Evolutionary conservation across 1,140 invertebrate species (phyloP), one percentile per base, ranked within the genome.

Genomic region (Drosophila setifemur): DNA sequence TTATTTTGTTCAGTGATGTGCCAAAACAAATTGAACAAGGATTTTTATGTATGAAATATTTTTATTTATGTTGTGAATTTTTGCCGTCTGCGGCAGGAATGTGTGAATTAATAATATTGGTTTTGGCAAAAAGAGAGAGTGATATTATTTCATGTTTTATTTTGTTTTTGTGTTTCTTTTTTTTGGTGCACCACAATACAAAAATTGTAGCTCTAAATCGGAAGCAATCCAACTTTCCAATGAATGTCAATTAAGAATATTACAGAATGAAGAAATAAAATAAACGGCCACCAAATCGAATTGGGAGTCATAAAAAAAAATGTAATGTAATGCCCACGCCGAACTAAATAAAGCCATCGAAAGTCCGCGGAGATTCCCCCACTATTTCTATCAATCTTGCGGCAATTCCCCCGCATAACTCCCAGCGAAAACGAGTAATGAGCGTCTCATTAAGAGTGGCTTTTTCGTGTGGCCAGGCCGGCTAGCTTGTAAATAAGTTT

Each of bases 361-460:
- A 12, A 12, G 29, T n/a, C 11, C 43, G 23, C n/a, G n/a, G n/a
- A n/a, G n/a, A 29, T 14, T 5, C 31, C 31, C n/a, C 19, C 11
- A 21, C 45, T 18, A 25, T 43, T 33, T 67, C 63, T 67, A 43
- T 67, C 57, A 61, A 67, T 64, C 33, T 49, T 39, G n/a, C n/a
- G 25, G 31, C 45, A 12, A 8, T n/a, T 8, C 26, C 26, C 58
- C 53, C 49, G 33, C 61, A 69, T 69, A 69, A 35, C 69, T 69
- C 70, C 58, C 37, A 63, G 64, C n/a, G n/a, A 63, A 75, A 75
- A 70, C 61, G 44, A 29, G 47, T 85, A 78, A 83, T 83, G 74
- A 85, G 79, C 54, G 63, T 68, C 79, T 85, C 79, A 79, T 83
- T 83, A 83, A 74, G 48, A 50, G 54, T 63, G 21, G 52, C 39